phyloP scores from a whole-genome alignment of 2,113 vertebrate genomes.

The Saguinus imperator region DNA sequence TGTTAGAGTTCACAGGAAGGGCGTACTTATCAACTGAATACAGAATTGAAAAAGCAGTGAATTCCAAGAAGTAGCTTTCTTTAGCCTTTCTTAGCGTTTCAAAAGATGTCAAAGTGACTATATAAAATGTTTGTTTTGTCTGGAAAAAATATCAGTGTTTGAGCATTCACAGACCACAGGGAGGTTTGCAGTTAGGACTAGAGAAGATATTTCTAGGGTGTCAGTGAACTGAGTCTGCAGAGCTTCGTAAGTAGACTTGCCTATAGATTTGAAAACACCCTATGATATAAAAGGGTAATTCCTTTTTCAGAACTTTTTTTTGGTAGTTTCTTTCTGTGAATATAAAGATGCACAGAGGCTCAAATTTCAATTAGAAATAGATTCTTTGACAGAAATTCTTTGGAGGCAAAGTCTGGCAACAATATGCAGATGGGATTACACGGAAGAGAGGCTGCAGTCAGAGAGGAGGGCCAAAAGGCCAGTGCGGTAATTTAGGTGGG shows the following conservation, averaged over 20 bases:
- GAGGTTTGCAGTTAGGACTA: neutral
- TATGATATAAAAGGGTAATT: neutral
- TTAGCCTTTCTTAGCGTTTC: conserved; percentile 58
- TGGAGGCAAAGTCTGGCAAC: conserved; percentile 20
- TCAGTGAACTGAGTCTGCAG: neutral
- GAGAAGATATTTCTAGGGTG: neutral
- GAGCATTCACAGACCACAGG: neutral
- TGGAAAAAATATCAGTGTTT: conserved; percentile 42
- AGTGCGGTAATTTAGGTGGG: neutral
- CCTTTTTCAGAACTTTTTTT: neutral
- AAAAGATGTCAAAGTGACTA: conserved; percentile 55
- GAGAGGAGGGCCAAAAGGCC: neutral
- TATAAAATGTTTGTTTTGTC: conserved; percentile 59
- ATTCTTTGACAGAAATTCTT: conserved; percentile 41
- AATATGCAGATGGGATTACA: neutral
- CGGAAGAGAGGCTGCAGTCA: neutral
- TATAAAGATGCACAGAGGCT: conserved; percentile 46
- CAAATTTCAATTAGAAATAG: conserved; percentile 60
- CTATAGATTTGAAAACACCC: neutral
- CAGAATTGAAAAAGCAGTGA: conserved; percentile 6
- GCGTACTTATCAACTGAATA: conserved; percentile 27
- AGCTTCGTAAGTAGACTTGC: neutral
- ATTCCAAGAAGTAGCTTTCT: conserved; percentile 44
- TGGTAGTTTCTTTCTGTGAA: neutral
- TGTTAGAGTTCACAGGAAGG: conserved; percentile 4